These are phyloP conservation scores for Andrena dorsata DNA, from an alignment of 2,888 invertebrate species.

Conservation along the genomic window DNA sequence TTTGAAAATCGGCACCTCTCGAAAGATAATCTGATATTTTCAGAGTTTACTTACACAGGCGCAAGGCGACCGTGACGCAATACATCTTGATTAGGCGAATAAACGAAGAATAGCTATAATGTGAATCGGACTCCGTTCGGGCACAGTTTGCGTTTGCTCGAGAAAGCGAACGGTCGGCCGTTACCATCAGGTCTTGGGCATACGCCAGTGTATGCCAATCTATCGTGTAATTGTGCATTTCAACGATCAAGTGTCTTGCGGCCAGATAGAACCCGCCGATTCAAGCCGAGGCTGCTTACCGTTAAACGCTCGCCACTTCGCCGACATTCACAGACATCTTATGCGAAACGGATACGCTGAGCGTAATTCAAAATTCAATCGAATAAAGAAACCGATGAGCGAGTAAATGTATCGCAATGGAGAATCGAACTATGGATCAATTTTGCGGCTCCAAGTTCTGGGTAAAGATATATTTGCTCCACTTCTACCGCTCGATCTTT, in stretches of 20 bases:
- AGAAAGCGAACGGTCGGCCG: constrained; percentile 17
- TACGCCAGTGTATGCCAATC: constrained; percentile 15
- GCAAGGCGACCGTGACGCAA: constrained; percentile 51
- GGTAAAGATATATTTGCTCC: constrained; percentile 87
- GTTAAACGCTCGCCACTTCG: neutral
- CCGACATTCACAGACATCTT: neutral
- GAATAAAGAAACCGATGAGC: constrained; percentile 7
- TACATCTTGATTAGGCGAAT: constrained; percentile 51
- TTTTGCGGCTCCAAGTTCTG: constrained; percentile 93
- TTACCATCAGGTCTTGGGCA: neutral
- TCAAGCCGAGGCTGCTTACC: constrained; percentile 4
- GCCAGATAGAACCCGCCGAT: neutral
- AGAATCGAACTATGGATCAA: constrained; percentile 88
- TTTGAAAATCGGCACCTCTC: neutral
- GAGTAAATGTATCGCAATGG: constrained; percentile 83
- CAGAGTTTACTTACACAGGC: constrained; percentile 13
- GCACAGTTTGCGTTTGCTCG: constrained; percentile 55
- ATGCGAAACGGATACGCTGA: neutral
- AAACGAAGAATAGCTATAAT: constrained; percentile 35
- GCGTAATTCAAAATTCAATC: constrained; percentile 1
- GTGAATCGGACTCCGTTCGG: constrained; percentile 42
- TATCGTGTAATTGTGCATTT: constrained; percentile 20
- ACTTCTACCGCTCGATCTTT: constrained; percentile 40
- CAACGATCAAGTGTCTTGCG: constrained; percentile 11
- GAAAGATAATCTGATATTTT: constrained; percentile 29